Conservation (phyloP, 1,140 invertebrate species). For the Archivesica marissinica region DNA sequence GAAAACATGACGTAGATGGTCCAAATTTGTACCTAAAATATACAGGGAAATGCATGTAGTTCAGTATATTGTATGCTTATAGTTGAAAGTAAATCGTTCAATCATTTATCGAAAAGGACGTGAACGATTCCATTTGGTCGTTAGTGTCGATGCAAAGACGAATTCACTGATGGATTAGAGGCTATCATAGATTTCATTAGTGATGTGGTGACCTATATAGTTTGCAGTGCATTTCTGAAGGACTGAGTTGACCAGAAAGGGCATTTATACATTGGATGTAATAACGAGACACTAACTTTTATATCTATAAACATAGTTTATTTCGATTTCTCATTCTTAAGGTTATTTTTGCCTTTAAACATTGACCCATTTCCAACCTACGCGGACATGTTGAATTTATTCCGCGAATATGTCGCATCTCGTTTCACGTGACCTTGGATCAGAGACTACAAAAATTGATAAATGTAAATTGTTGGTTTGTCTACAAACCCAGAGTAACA, state of each 20-base stretch:
- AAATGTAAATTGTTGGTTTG: too few species aligned
- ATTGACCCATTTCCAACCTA: slow-evolving; percentile 7
- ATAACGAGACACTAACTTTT: too few species aligned
- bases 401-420: slow-evolving; percentile 59
- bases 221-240: not conserved
- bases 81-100: too few species aligned
- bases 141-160: too few species aligned
- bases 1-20: slow-evolving; percentile 33
- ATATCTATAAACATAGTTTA: too few species aligned
- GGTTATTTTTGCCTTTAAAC: not conserved
- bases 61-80: not conserved
- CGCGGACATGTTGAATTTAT: slow-evolving; percentile 60
- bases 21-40: slow-evolving; percentile 22
- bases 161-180: not conserved
- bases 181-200: not conserved
- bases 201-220: slow-evolving; percentile 6
- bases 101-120: too few species aligned
- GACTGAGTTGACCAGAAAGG: too few species aligned
- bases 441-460: slow-evolving; percentile 1
- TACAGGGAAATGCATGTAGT: not conserved
- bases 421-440: slow-evolving; percentile 54
- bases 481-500: too few species aligned
- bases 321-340: too few species aligned
- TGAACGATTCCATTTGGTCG: too few species aligned
- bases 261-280: too few species aligned